phyloP scores from a whole-genome alignment of 2,797 vertebrate species.

The Pterois miles region DNA sequence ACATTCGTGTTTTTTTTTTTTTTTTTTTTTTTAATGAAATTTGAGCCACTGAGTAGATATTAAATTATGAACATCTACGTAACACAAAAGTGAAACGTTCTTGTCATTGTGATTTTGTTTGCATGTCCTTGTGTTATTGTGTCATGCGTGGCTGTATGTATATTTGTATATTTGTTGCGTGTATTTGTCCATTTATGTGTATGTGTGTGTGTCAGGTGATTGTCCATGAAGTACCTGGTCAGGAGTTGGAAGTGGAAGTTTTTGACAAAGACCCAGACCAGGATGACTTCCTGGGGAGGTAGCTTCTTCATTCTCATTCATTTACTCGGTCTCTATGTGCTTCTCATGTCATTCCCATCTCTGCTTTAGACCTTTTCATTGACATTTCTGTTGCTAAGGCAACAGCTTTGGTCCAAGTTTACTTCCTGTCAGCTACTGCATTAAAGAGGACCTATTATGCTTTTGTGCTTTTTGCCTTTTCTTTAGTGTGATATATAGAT shows the following conservation, averaged over 20 bases:
- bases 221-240: constrained; percentile 95
- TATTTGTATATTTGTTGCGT: constrained; percentile 62
- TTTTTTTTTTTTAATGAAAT: neutral
- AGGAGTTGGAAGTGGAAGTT: constrained; percentile 94
- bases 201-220: constrained; percentile 87
- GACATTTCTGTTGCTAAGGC: neutral
- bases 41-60: constrained; percentile 2
- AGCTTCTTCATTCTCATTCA: constrained; percentile 72
- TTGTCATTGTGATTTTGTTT: constrained; percentile 58
- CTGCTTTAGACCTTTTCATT: constrained; percentile 13
- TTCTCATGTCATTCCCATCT: constrained; percentile 49
- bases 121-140: constrained; percentile 59
- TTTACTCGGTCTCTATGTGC: constrained; percentile 61
- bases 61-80: neutral
- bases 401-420: neutral
- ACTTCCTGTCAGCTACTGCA: neutral
- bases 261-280: constrained; percentile 97
- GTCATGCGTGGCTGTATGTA: constrained; percentile 57
- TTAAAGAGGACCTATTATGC: neutral
- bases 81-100: constrained; percentile 22
- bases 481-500: too few species aligned
- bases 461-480: too few species aligned
- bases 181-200: constrained; percentile 64
- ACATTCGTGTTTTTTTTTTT: constrained; percentile 8
- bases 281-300: constrained; percentile 97